Conservation (phyloP, 2,888 invertebrate species). For the Autographa gamma region DNA sequence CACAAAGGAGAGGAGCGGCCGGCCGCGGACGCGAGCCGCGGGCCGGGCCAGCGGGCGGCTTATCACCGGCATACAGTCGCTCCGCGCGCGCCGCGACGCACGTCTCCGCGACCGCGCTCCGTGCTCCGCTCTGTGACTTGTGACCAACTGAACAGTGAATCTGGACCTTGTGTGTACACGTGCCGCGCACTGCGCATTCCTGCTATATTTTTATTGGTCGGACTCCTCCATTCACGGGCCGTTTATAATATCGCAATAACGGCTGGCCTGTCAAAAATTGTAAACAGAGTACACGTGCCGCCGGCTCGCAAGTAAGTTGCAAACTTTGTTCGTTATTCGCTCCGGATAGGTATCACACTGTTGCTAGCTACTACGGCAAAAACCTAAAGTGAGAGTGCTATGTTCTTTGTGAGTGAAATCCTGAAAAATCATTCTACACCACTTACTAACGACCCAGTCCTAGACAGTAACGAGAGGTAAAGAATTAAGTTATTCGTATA, state of each 20-base stretch:
- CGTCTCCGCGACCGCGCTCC: slow-evolving; percentile 68
- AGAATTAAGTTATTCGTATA: neutral
- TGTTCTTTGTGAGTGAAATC: slow-evolving; percentile 43
- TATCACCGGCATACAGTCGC: slow-evolving; percentile 86
- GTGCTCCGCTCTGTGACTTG: slow-evolving; percentile 67
- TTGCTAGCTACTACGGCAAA: slow-evolving; percentile 14
- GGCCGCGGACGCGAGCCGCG: slow-evolving; percentile 81
- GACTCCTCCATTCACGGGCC: slow-evolving; percentile 67
- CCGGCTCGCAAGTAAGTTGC: slow-evolving; percentile 84
- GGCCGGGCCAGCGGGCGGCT: slow-evolving; percentile 72
- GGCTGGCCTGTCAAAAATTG: slow-evolving; percentile 80
- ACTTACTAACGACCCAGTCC: neutral
- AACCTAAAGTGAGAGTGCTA: slow-evolving; percentile 33
- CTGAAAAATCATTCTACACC: neutral
- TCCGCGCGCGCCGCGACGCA: slow-evolving; percentile 82
- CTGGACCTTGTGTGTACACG: slow-evolving; percentile 69
- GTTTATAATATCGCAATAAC: slow-evolving; percentile 71
- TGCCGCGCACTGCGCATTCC: slow-evolving; percentile 78
- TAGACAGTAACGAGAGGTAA: neutral
- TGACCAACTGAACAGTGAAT: slow-evolving; percentile 70
- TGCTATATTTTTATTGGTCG: slow-evolving; percentile 69
- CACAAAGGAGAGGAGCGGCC: slow-evolving; percentile 88
- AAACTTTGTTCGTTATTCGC: slow-evolving; percentile 45
- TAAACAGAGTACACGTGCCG: slow-evolving; percentile 86
- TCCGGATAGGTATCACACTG: slow-evolving; percentile 21